Conservation (phyloP, 2,113 vertebrate genomes). For the Amia ocellicauda region DNA sequence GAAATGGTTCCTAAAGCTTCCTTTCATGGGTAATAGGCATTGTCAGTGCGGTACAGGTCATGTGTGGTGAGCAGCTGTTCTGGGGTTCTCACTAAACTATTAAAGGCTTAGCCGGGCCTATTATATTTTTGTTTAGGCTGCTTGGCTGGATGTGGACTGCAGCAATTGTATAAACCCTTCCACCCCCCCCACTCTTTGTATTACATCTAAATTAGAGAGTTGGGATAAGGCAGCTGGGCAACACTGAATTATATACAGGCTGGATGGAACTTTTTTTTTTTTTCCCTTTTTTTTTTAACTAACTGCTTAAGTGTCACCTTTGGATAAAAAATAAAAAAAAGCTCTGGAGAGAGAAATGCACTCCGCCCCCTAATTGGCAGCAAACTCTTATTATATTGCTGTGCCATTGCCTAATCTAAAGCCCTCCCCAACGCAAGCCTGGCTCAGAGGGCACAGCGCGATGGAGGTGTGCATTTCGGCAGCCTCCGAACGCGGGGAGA, state of each 20-base stretch:
- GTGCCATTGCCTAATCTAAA: neutral
- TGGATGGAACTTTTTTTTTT: neutral
- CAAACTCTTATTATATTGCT: neutral
- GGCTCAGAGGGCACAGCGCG: neutral
- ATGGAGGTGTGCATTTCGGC: neutral
- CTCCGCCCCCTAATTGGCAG: neutral
- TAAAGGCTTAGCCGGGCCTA: conserved; percentile 46
- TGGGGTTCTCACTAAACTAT: conserved; percentile 53
- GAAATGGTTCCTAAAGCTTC: conserved; percentile 47
- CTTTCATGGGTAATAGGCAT: conserved; percentile 44
- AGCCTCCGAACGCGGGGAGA: neutral
- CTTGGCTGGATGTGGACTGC: conserved; percentile 59
- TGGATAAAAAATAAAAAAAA: too few species aligned
- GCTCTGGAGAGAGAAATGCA: neutral
- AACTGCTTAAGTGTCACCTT: conserved; percentile 1
- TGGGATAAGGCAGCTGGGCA: conserved; percentile 46
- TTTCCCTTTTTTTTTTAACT: neutral
- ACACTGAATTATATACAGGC: conserved; percentile 12
- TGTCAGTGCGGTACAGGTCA: conserved; percentile 50
- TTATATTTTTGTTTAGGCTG: conserved; percentile 50
- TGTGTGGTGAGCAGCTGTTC: conserved; percentile 56
- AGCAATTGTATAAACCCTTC: conserved; percentile 59
- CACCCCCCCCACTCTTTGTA: too few species aligned
- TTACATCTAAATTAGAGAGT: conserved; percentile 50
- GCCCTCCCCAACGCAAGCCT: neutral